Evolutionary conservation across 2,113 vertebrate species (phyloP).

Genomic region (Dolichotis patagonum): DNA sequence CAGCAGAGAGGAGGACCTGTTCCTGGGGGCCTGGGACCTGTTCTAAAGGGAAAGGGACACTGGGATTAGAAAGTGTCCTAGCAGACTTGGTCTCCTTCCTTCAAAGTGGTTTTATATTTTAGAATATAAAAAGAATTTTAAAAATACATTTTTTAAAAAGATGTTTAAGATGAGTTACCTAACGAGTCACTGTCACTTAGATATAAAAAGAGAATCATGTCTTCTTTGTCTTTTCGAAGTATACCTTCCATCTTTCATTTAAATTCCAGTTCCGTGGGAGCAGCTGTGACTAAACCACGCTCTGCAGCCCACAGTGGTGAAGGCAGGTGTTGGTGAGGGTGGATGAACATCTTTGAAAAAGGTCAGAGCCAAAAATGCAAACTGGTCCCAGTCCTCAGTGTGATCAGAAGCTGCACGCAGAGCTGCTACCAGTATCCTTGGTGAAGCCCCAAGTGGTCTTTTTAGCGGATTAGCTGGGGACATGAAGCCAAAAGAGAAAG

Average conservation of each 20-base stretch:
- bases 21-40: neutral
- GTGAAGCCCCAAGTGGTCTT: neutral
- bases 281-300: neutral
- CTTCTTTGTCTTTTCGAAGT: slow-evolving; percentile 20
- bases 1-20: neutral
- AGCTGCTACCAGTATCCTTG: neutral
- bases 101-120: neutral
- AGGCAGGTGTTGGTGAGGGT: neutral
- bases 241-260: neutral
- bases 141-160: neutral
- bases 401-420: neutral
- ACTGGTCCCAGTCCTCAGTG: neutral
- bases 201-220: slow-evolving; percentile 5
- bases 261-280: neutral
- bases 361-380: neutral
- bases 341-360: slow-evolving; percentile 16
- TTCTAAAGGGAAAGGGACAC: neutral
- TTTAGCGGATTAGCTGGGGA: neutral
- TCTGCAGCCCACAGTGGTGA: neutral
- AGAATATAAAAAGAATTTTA: neutral
- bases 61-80: neutral
- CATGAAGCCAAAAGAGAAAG: neutral
- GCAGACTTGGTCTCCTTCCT: neutral
- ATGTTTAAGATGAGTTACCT: neutral
- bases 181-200: neutral